Conservation (phyloP, 92 coral and sea anemone species). For the Palythoa grandis region DNA sequence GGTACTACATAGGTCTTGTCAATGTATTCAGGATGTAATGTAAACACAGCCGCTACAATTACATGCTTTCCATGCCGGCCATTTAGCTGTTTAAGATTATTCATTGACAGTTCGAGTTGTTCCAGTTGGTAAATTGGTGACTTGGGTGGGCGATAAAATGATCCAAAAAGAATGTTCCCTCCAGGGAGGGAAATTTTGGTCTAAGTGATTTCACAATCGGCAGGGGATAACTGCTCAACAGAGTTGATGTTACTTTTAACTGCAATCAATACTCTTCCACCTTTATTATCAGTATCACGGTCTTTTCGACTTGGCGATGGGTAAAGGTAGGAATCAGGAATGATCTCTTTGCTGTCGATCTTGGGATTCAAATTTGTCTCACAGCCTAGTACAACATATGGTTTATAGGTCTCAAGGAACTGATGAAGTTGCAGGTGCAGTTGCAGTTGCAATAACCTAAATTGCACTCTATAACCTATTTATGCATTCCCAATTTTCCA, state of each 20-base stretch:
- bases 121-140: not conserved
- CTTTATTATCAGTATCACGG: constrained; percentile 11
- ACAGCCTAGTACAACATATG: constrained; percentile 52
- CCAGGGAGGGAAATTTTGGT: constrained; percentile 22
- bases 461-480: too few relatives aligned
- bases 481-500: too few relatives aligned
- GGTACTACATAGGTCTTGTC: constrained; percentile 44
- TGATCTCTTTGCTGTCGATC: constrained; percentile 36
- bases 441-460: too few relatives aligned
- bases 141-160: constrained; percentile 26
- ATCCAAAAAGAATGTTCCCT: not conserved
- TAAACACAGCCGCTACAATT: constrained; percentile 19
- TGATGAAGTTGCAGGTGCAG: not conserved
- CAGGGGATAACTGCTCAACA: constrained; percentile 24
- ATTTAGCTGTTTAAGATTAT: not conserved
- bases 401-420: constrained; percentile 32
- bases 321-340: constrained; percentile 43
- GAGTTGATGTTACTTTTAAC: constrained; percentile 1
- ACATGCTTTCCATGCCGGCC: constrained; percentile 15
- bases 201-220: constrained; percentile 8
- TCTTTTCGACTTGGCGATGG: constrained; percentile 48
- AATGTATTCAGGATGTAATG: constrained; percentile 39
- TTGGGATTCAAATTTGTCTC: constrained; percentile 50
- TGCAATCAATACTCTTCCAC: constrained; percentile 28
- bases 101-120: constrained; percentile 15